Conservation (phyloP, 1,140 invertebrate species). For the Antheraea mylitta region DNA sequence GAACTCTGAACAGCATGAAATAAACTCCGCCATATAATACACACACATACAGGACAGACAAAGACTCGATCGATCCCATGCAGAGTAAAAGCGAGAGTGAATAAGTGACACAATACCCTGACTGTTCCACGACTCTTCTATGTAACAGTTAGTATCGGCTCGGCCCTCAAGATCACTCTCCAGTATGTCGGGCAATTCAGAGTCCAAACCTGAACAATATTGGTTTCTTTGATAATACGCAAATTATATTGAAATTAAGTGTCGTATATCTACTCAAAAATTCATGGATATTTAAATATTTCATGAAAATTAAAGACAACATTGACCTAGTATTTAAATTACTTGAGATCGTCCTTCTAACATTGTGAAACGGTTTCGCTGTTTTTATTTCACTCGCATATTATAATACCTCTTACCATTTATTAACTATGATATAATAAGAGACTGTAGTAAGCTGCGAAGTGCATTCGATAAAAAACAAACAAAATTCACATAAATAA, state of each 20-base stretch:
- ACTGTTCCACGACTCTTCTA: constrained; percentile 62
- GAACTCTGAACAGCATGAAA: neutral
- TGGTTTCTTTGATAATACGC: neutral
- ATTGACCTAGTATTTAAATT: constrained; percentile 3
- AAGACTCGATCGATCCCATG: constrained; percentile 46
- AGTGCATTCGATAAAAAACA: too few relatives aligned
- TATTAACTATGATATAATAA: too few relatives aligned
- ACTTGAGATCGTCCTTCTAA: neutral
- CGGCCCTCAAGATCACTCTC: constrained; percentile 58
- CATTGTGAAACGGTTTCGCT: neutral
- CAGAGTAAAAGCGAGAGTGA: constrained; percentile 45
- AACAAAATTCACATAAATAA: too few relatives aligned
- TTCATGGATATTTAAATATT: too few relatives aligned
- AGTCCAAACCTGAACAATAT: constrained; percentile 71
- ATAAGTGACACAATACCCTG: constrained; percentile 54
- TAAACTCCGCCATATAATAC: neutral
- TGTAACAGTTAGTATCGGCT: constrained; percentile 57
- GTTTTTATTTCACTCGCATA: neutral
- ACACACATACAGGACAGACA: neutral
- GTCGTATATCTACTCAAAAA: too few relatives aligned
- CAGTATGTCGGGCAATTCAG: constrained; percentile 64
- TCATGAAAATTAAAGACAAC: too few relatives aligned
- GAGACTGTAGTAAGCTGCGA: too few relatives aligned
- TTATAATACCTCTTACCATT: too few relatives aligned
- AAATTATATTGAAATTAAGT: neutral